phyloP scores from a whole-genome alignment of 1,140 invertebrate species.

The Tenebrio molitor region DNA sequence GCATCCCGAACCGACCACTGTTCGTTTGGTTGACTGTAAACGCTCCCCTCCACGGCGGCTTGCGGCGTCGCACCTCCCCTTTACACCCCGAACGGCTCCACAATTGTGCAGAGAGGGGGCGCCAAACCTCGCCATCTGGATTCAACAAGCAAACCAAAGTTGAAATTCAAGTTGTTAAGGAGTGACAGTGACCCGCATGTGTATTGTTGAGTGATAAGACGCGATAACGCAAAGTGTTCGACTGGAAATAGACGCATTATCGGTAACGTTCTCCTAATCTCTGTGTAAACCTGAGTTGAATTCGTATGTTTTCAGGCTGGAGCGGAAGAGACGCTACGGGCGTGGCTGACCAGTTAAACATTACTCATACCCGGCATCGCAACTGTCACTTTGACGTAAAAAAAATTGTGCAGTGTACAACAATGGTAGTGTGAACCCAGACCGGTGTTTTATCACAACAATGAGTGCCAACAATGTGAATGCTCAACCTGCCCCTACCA shows the following conservation, averaged over 20 bases:
- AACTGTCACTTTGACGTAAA: conserved; percentile 32
- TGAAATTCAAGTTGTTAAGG: conserved; percentile 17
- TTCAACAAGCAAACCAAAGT: conserved; percentile 46
- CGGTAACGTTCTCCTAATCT: not conserved
- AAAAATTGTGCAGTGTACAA: conserved; percentile 3
- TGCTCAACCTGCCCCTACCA: conserved; percentile 62
- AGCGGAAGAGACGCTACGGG: conserved; percentile 58
- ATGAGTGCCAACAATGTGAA: conserved; percentile 67
- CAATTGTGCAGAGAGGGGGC: conserved; percentile 7
- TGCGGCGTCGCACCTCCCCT: conserved; percentile 1
- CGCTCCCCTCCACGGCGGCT: conserved; percentile 41
- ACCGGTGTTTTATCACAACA: conserved; percentile 48
- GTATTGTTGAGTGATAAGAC: conserved; percentile 27
- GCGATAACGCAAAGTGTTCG: not conserved
- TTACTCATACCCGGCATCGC: conserved; percentile 53
- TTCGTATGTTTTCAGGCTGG: conserved; percentile 6
- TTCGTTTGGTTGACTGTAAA: conserved; percentile 44
- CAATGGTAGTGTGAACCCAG: conserved; percentile 28
- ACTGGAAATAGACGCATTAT: not conserved
- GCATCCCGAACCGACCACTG: not conserved
- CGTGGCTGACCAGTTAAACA: conserved; percentile 63
- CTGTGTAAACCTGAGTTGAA: conserved; percentile 5
- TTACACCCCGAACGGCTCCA: conserved; percentile 7
- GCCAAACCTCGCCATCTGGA: conserved; percentile 55
- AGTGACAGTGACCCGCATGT: conserved; percentile 31